phyloP scores from a whole-genome alignment of 2,113 vertebrate genomes.

The Indri indri region DNA sequence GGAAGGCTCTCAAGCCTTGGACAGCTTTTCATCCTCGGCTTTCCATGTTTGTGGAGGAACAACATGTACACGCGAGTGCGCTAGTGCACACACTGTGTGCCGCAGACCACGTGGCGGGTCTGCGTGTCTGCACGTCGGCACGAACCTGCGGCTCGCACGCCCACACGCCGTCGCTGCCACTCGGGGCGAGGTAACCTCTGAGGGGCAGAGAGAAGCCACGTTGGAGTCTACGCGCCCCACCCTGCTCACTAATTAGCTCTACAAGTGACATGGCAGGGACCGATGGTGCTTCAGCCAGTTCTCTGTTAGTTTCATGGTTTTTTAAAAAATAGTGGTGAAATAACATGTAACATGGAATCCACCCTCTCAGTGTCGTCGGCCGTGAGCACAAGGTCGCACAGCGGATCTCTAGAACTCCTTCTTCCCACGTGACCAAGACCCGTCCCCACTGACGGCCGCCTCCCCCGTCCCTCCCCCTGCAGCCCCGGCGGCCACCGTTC shows the following conservation, averaged over 20 bases:
- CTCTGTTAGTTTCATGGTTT: neutral
- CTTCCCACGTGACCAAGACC: neutral
- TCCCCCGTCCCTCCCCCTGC: fast-evolving
- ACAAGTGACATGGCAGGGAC: neutral
- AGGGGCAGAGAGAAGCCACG: neutral
- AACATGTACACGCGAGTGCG: neutral
- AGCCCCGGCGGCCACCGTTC: neutral
- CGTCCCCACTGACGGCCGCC: fast-evolving
- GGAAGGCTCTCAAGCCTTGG: neutral
- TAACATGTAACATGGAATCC: fast-evolving
- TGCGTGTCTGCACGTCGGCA: neutral
- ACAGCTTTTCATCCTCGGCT: neutral
- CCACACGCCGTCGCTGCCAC: neutral
- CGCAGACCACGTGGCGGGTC: neutral
- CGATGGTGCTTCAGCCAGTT: no score
- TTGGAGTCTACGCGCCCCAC: neutral
- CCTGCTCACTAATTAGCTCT: neutral
- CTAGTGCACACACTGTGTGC: no score
- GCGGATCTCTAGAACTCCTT: neutral
- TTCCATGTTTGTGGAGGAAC: neutral
- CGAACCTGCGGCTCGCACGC: neutral
- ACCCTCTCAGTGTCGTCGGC: neutral
- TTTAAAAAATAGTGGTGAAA: neutral
- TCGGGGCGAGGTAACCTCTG: neutral
- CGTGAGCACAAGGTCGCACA: fast-evolving